Evolutionary conservation across 2,113 vertebrate species (phyloP).

Genomic region (Phasianus colchicus): DNA sequence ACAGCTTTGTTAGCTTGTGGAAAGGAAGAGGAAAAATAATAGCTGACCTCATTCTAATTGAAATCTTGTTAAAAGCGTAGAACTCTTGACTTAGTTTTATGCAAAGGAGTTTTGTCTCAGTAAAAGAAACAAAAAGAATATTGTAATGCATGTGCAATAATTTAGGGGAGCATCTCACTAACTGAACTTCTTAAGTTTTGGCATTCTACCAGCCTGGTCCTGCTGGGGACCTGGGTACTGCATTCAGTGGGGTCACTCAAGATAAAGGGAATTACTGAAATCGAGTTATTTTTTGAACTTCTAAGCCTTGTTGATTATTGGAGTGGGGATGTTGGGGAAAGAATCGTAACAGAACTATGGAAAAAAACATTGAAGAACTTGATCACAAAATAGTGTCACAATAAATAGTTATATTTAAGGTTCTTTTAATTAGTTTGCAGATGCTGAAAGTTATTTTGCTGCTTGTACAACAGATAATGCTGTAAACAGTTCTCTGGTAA

Average conservation of each 20-base stretch:
- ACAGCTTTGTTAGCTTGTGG: not conserved
- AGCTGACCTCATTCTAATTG: not conserved
- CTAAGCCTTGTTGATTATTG: not conserved
- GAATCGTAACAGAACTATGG: not conserved
- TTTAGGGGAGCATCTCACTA: not conserved
- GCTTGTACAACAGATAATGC: slow-evolving; percentile 86
- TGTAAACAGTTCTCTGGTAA: slow-evolving; percentile 90
- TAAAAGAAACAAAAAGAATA: not conserved
- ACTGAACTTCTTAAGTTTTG: not conserved
- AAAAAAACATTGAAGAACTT: not conserved
- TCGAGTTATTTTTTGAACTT: not conserved
- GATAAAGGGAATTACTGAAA: not conserved
- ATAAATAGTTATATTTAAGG: not conserved
- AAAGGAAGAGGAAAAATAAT: not conserved
- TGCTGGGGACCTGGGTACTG: not conserved
- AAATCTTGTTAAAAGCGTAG: not conserved
- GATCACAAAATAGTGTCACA: not conserved
- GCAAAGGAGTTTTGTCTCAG: not conserved
- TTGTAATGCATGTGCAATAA: not conserved
- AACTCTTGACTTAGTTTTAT: not conserved
- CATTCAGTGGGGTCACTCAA: not conserved
- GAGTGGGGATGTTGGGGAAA: not conserved
- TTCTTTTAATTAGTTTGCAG: slow-evolving; percentile 85
- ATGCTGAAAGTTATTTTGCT: slow-evolving; percentile 91
- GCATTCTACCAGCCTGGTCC: not conserved